phyloP scores from a whole-genome alignment of 2,888 invertebrate genomes.

The Drosophila mayaguana region DNA sequence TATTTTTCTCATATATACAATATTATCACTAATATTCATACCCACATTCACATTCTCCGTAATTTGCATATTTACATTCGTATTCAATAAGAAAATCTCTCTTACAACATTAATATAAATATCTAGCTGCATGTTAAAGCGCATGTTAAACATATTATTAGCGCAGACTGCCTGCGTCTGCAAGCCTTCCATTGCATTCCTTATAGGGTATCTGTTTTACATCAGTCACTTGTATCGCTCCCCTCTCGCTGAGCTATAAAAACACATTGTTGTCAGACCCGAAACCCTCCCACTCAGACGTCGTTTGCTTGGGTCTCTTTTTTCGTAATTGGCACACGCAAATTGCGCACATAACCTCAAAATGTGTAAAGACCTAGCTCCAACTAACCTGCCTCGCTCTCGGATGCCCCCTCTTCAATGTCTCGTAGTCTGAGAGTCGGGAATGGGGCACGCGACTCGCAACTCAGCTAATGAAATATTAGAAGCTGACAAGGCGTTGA shows the following conservation, averaged over 20 bases:
- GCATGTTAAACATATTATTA: neutral
- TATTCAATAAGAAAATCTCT: neutral
- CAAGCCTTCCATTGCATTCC: neutral
- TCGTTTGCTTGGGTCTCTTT: slow-evolving; percentile 25
- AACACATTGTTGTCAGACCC: slow-evolving; percentile 42
- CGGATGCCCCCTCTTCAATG: neutral
- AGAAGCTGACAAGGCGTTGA: slow-evolving; percentile 67
- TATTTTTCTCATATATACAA: neutral
- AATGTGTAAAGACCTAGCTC: slow-evolving; percentile 36
- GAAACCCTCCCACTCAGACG: slow-evolving; percentile 1
- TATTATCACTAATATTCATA: neutral
- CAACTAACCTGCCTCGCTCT: neutral
- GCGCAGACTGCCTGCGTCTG: neutral
- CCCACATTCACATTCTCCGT: neutral
- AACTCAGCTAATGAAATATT: slow-evolving; percentile 70
- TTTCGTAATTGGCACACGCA: slow-evolving; percentile 71
- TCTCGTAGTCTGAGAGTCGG: slow-evolving; percentile 11
- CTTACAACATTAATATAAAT: neutral
- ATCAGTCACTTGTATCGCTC: neutral
- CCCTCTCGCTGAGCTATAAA: slow-evolving; percentile 40
- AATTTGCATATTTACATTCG: neutral
- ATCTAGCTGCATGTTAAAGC: neutral
- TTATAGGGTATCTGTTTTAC: slow-evolving; percentile 24
- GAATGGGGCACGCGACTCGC: slow-evolving; percentile 51
- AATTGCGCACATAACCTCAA: slow-evolving; percentile 75